These are phyloP conservation scores for Drosophila paulistorum DNA, from an alignment of 1,140 invertebrate species.

Conservation along the genomic window DNA sequence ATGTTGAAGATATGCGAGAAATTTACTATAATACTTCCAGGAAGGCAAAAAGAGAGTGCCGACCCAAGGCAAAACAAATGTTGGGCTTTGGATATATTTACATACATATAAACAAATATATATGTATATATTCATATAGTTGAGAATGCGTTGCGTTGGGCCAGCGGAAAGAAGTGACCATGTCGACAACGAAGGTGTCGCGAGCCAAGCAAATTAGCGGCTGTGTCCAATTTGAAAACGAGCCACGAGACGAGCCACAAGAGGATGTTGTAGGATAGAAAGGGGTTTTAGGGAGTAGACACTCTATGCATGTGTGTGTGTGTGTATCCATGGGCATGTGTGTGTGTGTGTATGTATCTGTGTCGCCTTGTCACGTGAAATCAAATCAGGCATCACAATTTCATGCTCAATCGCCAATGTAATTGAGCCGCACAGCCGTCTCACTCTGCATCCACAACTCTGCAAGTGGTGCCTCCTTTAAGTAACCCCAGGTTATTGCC, in stretches of 20 bases:
- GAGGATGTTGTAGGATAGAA: conserved; percentile 24
- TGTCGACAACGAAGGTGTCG: conserved; percentile 66
- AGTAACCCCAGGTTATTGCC: conserved; percentile 24
- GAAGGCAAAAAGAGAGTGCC: conserved; percentile 66
- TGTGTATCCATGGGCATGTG: conserved; percentile 1
- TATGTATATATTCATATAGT: background rate
- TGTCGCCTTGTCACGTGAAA: conserved; percentile 72
- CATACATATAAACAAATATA: background rate
- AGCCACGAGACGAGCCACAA: conserved; percentile 41
- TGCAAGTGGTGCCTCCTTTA: conserved; percentile 34
- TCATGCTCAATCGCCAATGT: conserved; percentile 72
- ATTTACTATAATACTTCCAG: conserved; percentile 80
- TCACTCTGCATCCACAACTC: conserved; percentile 13
- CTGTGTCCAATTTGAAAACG: conserved; percentile 77
- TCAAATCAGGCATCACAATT: conserved; percentile 81
- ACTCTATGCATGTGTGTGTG: conserved; percentile 1
- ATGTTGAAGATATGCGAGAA: conserved; percentile 72
- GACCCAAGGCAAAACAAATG: conserved; percentile 53
- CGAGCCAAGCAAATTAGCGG: conserved; percentile 78
- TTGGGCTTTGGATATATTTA: conserved; percentile 46
- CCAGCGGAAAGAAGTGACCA: conserved; percentile 67
- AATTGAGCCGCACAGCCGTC: conserved; percentile 80
- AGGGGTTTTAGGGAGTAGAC: background rate
- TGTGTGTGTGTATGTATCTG: conserved; percentile 24
- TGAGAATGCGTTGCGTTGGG: conserved; percentile 42